These are phyloP conservation scores for Syngnathus floridae DNA, from an alignment of 2,113 vertebrate species.

Conservation along the genomic window DNA sequence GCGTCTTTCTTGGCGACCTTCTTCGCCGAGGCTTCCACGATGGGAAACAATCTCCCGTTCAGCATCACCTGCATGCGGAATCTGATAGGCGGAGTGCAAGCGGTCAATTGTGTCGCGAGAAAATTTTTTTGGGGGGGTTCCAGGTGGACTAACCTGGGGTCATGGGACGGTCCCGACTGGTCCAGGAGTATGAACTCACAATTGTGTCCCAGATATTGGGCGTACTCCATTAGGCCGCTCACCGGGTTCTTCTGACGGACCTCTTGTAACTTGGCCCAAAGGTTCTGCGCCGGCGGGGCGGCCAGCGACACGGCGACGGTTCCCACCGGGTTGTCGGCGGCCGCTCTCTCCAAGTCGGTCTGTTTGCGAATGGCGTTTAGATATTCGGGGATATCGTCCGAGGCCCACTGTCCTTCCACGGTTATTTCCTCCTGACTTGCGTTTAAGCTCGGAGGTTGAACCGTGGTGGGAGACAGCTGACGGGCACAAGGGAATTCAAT, in stretches of 20 bases:
- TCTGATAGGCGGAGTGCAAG: conserved; percentile 54
- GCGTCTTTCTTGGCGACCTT: conserved; percentile 93
- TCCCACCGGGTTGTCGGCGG: conserved; percentile 37
- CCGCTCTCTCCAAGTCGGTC: conserved; percentile 48
- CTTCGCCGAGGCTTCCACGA: conserved; percentile 88
- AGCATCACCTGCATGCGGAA: conserved; percentile 94
- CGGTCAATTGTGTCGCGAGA: no score
- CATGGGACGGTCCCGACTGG: conserved; percentile 89
- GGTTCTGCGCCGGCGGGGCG: conserved; percentile 62
- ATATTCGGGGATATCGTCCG: conserved; percentile 85
- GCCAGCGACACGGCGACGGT: conserved; percentile 67
- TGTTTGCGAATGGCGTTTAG: conserved; percentile 78
- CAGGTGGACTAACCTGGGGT: conserved; percentile 77
- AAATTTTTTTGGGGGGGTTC: neutral
- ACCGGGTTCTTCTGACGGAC: conserved; percentile 89
- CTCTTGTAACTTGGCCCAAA: conserved; percentile 77
- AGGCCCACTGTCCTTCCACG: conserved; percentile 77
- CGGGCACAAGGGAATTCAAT: neutral
- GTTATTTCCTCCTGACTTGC: conserved; percentile 34
- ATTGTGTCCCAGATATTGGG: conserved; percentile 83
- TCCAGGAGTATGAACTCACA: conserved; percentile 88
- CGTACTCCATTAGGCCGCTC: conserved; percentile 89
- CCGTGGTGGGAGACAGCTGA: neutral
- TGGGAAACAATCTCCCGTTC: conserved; percentile 79
- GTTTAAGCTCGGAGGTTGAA: conserved; percentile 3